Evolutionary conservation across 2,888 invertebrate species (phyloP).

Genomic region (Cantharis rustica): DNA sequence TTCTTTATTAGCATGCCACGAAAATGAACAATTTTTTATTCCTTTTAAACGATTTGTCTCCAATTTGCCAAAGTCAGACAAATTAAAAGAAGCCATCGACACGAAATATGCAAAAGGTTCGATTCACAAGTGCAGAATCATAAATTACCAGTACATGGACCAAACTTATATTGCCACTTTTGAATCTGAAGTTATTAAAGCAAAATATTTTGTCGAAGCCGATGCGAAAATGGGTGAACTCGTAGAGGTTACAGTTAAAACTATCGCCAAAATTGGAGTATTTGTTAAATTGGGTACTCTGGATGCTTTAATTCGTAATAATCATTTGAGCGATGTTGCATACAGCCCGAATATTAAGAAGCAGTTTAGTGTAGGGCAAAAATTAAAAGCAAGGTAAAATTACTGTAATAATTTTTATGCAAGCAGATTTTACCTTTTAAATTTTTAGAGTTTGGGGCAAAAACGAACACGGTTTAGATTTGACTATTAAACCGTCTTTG

Average conservation of each 20-base stretch:
- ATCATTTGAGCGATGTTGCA: conserved; percentile 62
- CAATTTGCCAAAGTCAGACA: conserved; percentile 47
- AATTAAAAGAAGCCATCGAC: conserved; percentile 56
- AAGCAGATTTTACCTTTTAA: neutral
- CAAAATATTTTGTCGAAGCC: conserved; percentile 60
- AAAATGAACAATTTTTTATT: conserved; percentile 47
- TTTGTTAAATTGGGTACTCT: conserved; percentile 60
- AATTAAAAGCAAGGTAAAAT: conserved; percentile 60
- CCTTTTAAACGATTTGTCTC: conserved; percentile 46
- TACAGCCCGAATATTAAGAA: conserved; percentile 53
- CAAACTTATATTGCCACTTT: conserved; percentile 71
- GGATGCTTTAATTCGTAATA: conserved; percentile 62
- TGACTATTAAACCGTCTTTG: conserved; percentile 71
- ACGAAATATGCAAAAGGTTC: conserved; percentile 59
- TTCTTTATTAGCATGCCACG: conserved; percentile 28
- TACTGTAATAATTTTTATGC: neutral
- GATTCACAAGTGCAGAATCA: conserved; percentile 60
- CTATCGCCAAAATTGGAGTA: conserved; percentile 58
- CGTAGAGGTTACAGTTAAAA: conserved; percentile 60
- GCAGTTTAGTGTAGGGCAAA: conserved; percentile 62
- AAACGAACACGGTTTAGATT: conserved; percentile 58
- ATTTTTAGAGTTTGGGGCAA: conserved; percentile 59
- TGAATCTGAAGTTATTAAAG: conserved; percentile 61
- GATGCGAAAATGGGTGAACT: conserved; percentile 62
- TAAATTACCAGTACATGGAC: conserved; percentile 70